phyloP scores from a whole-genome alignment of 2,113 vertebrate genomes.

The Lepus europaeus region DNA sequence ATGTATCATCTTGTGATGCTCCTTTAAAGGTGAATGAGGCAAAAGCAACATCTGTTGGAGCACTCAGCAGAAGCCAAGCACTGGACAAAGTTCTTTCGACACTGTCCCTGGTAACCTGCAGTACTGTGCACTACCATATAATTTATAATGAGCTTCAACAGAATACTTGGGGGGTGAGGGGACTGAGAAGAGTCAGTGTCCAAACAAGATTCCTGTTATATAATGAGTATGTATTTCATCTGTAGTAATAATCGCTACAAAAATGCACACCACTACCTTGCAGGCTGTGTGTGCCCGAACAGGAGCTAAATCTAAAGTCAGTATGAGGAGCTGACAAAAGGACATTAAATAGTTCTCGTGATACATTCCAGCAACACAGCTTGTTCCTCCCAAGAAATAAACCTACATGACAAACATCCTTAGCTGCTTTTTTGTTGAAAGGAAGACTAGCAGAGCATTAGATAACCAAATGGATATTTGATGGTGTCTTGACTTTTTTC shows the following conservation, averaged over 20 bases:
- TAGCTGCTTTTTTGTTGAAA: constrained; percentile 5
- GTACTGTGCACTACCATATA: too few species aligned
- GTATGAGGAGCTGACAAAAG: not conserved
- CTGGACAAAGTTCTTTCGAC: not conserved
- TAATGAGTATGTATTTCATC: not conserved
- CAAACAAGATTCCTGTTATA: not conserved
- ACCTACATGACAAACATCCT: not conserved
- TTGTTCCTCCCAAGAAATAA: not conserved
- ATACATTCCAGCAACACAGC: not conserved
- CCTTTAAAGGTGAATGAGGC: not conserved
- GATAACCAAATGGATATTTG: not conserved
- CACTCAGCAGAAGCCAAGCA: not conserved
- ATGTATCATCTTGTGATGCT: rapidly evolving
- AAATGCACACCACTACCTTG: not conserved
- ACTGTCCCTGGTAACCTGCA: not conserved
- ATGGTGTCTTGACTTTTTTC: not conserved
- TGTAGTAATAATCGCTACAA: not conserved
- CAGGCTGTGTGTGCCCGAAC: not conserved
- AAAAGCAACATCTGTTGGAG: not conserved
- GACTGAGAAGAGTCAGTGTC: not conserved
- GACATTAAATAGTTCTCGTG: not conserved
- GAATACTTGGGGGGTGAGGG: too few species aligned
- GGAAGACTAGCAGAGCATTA: not conserved
- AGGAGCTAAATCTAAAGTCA: not conserved
- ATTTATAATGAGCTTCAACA: too few species aligned